Evolutionary conservation across 2,888 invertebrate genomes (phyloP).

Genomic region (Ennomos fuscantarius): DNA sequence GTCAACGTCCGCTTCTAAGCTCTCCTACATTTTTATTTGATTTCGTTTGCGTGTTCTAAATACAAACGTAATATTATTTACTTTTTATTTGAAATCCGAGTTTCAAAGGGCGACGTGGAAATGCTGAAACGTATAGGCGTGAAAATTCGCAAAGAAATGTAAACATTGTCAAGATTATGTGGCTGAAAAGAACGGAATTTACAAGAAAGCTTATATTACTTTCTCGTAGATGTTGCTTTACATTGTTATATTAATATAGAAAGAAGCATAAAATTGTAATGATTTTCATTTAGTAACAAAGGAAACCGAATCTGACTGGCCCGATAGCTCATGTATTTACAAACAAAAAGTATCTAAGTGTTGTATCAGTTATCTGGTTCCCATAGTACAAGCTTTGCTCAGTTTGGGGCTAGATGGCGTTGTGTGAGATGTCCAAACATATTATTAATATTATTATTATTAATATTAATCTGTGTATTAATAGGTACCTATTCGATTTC

Average conservation of each 20-base stretch:
- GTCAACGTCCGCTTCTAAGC: slow-evolving; percentile 36
- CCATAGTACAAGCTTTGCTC: no score
- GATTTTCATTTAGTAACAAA: slow-evolving; percentile 11
- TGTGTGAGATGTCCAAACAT: no score
- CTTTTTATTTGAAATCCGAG: slow-evolving; percentile 37
- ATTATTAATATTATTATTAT: no score
- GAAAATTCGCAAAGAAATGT: slow-evolving; percentile 31
- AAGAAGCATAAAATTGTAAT: not conserved
- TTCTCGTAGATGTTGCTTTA: slow-evolving; percentile 8
- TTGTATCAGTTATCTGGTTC: no score
- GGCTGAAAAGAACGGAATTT: slow-evolving; percentile 9
- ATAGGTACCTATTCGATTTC: no score
- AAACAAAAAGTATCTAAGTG: no score
- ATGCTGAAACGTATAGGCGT: slow-evolving; percentile 34
- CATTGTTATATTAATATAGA: slow-evolving; percentile 9
- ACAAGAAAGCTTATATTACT: slow-evolving; percentile 2
- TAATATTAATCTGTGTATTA: no score
- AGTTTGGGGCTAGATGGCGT: no score
- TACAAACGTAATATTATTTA: slow-evolving; percentile 29
- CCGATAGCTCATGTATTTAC: no score
- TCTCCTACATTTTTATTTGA: slow-evolving; percentile 44
- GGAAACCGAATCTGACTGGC: no score
- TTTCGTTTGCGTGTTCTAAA: slow-evolving; percentile 44
- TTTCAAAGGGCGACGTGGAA: slow-evolving; percentile 32
- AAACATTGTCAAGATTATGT: slow-evolving; percentile 12